phyloP scores from a whole-genome alignment of 1,140 invertebrate species.

The Eurosta solidaginis region DNA sequence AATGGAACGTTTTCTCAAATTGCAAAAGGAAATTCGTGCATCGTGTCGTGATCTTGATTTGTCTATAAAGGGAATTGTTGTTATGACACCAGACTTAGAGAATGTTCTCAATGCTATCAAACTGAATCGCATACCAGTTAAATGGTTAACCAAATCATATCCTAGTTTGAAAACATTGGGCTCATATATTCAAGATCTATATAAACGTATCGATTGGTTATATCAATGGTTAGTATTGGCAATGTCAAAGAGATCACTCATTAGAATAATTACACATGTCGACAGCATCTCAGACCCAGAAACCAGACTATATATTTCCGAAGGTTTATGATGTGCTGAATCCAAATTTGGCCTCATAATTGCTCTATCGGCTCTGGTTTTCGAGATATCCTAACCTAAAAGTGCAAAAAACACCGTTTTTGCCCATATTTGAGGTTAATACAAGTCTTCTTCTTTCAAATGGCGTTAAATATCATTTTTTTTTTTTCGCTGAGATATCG shows the following conservation, averaged over 20 bases:
- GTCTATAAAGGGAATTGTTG: slow-evolving; percentile 83
- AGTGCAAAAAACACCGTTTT: too few relatives aligned
- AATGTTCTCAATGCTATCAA: slow-evolving; percentile 70
- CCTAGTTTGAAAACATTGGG: slow-evolving; percentile 88
- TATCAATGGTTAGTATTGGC: slow-evolving; percentile 69
- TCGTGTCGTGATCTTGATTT: slow-evolving; percentile 76
- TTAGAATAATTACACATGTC: too few relatives aligned
- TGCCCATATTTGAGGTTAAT: too few relatives aligned
- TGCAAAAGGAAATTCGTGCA: slow-evolving; percentile 68
- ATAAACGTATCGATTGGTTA: slow-evolving; percentile 77
- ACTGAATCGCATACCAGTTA: slow-evolving; percentile 75
- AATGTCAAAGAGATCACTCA: background rate
- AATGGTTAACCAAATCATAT: slow-evolving; percentile 84
- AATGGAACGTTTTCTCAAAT: slow-evolving; percentile 85
- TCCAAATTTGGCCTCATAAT: too few relatives aligned
- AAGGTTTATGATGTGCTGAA: too few relatives aligned
- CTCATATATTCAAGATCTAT: slow-evolving; percentile 83
- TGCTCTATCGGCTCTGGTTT: too few relatives aligned
- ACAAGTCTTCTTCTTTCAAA: too few relatives aligned
- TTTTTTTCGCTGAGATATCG: too few relatives aligned
- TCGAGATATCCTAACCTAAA: too few relatives aligned
- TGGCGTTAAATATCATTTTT: too few relatives aligned
- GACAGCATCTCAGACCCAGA: too few relatives aligned
- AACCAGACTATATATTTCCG: too few relatives aligned
- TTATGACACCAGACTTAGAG: slow-evolving; percentile 85